Evolutionary conservation across 2,113 vertebrate genomes (phyloP).

Genomic region (Numenius arquata): DNA sequence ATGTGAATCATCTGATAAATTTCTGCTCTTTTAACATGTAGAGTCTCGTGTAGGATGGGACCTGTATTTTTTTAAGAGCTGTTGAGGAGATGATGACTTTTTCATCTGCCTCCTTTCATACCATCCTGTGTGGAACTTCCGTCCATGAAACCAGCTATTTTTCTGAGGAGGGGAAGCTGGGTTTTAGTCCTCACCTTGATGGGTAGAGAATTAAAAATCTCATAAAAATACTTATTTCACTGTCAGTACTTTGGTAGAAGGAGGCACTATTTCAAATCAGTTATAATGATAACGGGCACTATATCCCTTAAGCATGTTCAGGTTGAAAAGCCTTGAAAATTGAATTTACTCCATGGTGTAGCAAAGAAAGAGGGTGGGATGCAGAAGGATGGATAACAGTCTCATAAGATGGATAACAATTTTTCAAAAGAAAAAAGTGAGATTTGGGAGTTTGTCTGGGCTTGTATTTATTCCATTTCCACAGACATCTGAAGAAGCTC

Average conservation of each 20-base stretch:
- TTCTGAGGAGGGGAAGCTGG: not conserved
- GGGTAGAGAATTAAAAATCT: not conserved
- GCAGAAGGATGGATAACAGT: not conserved
- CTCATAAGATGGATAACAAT: not conserved
- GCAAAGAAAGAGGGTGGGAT: not conserved
- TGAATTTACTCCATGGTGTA: not conserved
- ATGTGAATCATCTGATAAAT: constrained; percentile 11
- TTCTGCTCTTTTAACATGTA: not conserved
- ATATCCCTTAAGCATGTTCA: fast-evolving
- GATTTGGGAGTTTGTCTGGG: not conserved
- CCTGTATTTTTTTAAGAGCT: not conserved
- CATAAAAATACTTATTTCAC: not conserved
- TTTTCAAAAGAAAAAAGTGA: not conserved
- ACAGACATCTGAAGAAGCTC: not conserved
- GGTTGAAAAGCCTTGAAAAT: not conserved
- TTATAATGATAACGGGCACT: fast-evolving
- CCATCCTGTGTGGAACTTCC: not conserved
- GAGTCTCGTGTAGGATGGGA: not conserved
- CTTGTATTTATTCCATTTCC: not conserved
- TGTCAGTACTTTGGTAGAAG: not conserved
- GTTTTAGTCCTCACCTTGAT: not conserved
- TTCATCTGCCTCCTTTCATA: not conserved
- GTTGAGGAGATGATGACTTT: not conserved
- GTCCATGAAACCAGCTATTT: not conserved
- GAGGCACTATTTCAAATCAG: not conserved